Evolutionary conservation across 2,797 vertebrate species (phyloP), one percentile per base, ranked within the genome.

Genomic region (Sebastes miniatus): DNA sequence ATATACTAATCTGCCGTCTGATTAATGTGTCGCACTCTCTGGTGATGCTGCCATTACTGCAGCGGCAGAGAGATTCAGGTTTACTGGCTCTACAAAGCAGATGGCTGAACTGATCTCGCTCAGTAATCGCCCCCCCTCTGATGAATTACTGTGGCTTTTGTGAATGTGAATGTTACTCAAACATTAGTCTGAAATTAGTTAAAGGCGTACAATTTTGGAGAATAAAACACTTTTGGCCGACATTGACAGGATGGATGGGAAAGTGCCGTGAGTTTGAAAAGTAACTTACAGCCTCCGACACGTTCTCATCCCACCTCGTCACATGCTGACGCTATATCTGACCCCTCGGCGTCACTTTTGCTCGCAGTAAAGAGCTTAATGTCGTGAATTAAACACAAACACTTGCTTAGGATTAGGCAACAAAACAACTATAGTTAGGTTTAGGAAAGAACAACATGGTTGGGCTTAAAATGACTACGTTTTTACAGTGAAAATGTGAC

Each of bases 11-110:
- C 31, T 56, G 20, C 32, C 36, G 2, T 61, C 20, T 36, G 76
- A 76, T 62, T 52, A 59, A 83, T 76, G 52, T 14, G n/a, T 63
- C 74, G 36, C 14, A 50, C 27, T 65, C 29, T 65, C 25, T 27
- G 4, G 31, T 56, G 69, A 67, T 27, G 18, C 18, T 79, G 76
- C 24, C 27, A 25, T 74, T 52, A 56, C 22, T 79, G 54, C 63
- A 66, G 18, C 47, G 25, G 11, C 24, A 43, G 27, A 36, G 8
- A 32, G 20, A n/a, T 56, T 32, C 61, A 78, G 52, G 16, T 36
- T 56, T 27, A 52, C 32, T 32, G 61, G 39, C 66, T 77, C 73
- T 27, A 50, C 34, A n/a, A 36, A 39, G 58, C 22, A 56, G 39
- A 69, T 47, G 27, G 16, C 32, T 59, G 22, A 24, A 71, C 36